Conservation (phyloP, 2,888 invertebrate species). For the Eristalinus aeneus region DNA sequence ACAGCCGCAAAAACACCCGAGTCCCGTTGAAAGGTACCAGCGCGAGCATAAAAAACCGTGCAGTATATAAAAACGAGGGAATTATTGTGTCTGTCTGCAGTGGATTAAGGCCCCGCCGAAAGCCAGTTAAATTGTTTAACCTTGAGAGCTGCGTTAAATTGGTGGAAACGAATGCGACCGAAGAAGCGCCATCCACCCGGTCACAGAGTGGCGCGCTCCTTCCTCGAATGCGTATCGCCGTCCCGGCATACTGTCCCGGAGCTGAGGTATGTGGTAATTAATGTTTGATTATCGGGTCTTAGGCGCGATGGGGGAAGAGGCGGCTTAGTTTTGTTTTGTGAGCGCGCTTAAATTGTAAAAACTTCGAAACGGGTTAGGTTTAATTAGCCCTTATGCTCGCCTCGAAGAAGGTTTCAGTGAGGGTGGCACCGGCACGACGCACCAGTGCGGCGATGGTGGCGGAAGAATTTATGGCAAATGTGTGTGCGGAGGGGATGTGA, state of each 20-base stretch:
- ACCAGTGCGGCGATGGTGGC: too few species aligned
- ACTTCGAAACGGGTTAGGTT: slow-evolving; percentile 36
- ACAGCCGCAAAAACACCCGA: not conserved
- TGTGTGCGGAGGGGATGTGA: not conserved
- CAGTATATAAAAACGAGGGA: not conserved
- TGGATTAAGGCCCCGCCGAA: slow-evolving; percentile 19
- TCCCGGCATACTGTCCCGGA: not conserved
- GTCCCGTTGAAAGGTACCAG: slow-evolving; percentile 20
- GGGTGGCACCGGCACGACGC: not conserved
- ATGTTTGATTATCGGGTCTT: slow-evolving; percentile 56
- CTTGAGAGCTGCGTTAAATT: slow-evolving; percentile 45
- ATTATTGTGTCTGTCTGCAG: slow-evolving; percentile 47
- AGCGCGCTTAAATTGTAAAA: slow-evolving; percentile 22
- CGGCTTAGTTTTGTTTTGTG: slow-evolving; percentile 33
- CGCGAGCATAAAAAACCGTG: not conserved
- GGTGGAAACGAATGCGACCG: slow-evolving; percentile 19
- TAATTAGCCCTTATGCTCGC: slow-evolving; percentile 1
- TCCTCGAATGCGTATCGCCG: not conserved
- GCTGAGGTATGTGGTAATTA: slow-evolving; percentile 38
- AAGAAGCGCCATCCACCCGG: not conserved
- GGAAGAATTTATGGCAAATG: not conserved
- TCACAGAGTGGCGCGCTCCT: not conserved
- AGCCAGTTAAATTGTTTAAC: slow-evolving; percentile 35
- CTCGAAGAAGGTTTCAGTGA: not conserved
- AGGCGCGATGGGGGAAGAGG: not conserved